Conservation (phyloP, 1,140 invertebrate genomes). For the Bombus waltoni region DNA sequence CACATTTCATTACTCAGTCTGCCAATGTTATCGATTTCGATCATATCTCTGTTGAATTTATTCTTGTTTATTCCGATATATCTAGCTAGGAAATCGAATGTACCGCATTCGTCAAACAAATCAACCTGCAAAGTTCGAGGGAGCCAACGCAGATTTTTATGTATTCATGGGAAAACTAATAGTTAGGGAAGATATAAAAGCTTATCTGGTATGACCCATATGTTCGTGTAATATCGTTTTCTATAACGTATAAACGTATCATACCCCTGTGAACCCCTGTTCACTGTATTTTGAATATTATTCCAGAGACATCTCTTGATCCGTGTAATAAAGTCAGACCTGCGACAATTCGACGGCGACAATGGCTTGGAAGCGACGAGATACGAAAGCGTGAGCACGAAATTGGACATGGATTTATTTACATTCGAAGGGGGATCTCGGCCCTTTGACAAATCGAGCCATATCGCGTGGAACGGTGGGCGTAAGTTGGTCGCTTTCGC, state of each 20-base stretch:
- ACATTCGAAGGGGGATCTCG: slow-evolving; percentile 22
- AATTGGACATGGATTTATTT: slow-evolving; percentile 61
- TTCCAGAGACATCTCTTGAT: neutral
- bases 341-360: neutral
- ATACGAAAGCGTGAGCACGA: slow-evolving; percentile 21
- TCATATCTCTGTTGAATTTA: too few species aligned
- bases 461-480: slow-evolving; percentile 26
- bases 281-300: neutral
- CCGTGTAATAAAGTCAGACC: slow-evolving; percentile 36
- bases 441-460: slow-evolving; percentile 61
- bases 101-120: too few species aligned
- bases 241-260: neutral
- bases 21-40: too few species aligned
- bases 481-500: slow-evolving; percentile 28
- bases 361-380: neutral
- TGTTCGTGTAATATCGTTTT: too few species aligned
- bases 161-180: too few species aligned
- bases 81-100: too few species aligned
- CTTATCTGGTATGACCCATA: too few species aligned
- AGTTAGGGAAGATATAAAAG: too few species aligned
- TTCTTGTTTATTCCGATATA: too few species aligned
- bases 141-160: too few species aligned
- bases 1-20: too few species aligned
- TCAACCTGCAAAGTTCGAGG: too few species aligned
- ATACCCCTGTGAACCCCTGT: neutral